Conservation (phyloP, 2,113 vertebrate genomes). For the Mugil cephalus region DNA sequence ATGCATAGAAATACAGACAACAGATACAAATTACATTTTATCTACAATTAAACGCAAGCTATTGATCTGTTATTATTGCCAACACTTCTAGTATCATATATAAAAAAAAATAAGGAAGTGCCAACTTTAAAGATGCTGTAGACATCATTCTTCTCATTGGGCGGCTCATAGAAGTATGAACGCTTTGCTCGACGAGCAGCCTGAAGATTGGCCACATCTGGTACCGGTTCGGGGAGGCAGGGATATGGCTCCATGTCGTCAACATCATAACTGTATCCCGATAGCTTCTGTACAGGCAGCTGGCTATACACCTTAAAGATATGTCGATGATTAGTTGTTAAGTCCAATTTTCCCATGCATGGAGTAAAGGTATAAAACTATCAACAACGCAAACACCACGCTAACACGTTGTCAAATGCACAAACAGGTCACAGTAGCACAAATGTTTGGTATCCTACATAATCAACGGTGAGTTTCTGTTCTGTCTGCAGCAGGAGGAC, state of each 20-base stretch:
- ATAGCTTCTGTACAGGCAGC: constrained; percentile 80
- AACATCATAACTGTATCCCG: constrained; percentile 72
- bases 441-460: constrained; percentile 52
- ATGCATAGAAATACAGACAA: not conserved
- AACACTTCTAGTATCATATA: not conserved
- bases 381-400: no score
- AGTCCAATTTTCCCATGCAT: not conserved
- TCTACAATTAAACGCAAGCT: not conserved
- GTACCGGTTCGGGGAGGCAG: constrained; percentile 16
- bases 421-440: not conserved
- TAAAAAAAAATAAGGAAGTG: not conserved
- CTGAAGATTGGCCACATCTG: accelerated
- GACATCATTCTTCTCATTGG: constrained; percentile 55
- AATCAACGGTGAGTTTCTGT: constrained; percentile 74
- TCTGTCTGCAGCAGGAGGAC: constrained; percentile 83
- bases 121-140: constrained; percentile 79
- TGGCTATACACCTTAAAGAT: constrained; percentile 80
- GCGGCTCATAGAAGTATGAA: not conserved
- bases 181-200: not conserved
- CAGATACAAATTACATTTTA: not conserved
- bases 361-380: not conserved
- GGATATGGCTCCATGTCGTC: constrained; percentile 49
- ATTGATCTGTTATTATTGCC: not conserved
- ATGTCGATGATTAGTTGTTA: no score
- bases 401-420: no score